Percentiles rank a stretch among this genome's conserved stretches.
These are phyloP conservation scores for Drosophila acutilabella DNA, from an alignment of 2,888 invertebrate species.

Conservation along the genomic window DNA sequence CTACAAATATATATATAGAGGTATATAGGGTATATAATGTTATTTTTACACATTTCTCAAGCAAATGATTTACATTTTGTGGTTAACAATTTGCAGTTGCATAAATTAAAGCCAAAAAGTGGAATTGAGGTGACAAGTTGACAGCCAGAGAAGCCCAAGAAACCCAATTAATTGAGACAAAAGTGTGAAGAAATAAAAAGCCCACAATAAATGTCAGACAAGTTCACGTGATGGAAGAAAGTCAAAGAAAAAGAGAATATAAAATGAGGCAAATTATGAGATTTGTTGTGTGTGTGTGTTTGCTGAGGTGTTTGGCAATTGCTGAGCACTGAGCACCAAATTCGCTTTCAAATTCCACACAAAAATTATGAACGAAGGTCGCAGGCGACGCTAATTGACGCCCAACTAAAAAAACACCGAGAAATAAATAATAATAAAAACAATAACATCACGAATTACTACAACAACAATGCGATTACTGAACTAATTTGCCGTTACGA, in stretches of 20 bases:
- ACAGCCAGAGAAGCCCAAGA: conserved; percentile 22
- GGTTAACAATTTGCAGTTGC: conserved; percentile 4
- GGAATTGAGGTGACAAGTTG: conserved; percentile 18
- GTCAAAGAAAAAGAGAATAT: conserved; percentile 23
- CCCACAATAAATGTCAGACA: conserved; percentile 44
- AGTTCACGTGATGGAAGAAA: conserved; percentile 44
- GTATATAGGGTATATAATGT: neutral
- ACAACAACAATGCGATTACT: conserved; percentile 45
- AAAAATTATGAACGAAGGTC: conserved; percentile 48
- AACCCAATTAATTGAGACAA: conserved; percentile 5
- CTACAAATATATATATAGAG: conserved; percentile 13
- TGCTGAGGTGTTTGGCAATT: conserved; percentile 15
- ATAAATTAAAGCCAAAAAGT: conserved; percentile 34
- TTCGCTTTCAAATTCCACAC: conserved; percentile 37
- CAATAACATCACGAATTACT: conserved; percentile 27
- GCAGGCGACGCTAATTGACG: conserved; percentile 50
- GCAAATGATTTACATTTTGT: conserved; percentile 1
- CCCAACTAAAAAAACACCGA: conserved; percentile 22
- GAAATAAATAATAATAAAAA: conserved; percentile 13
- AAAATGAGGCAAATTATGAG: conserved; percentile 22
- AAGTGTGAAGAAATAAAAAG: conserved; percentile 17
- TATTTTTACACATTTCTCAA: conserved; percentile 43
- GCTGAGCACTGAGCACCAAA: conserved; percentile 2
- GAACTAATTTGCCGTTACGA: conserved; percentile 56
- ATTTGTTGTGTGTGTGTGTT: conserved; percentile 1